Conservation (phyloP, 35 echinoderm and acorn worm genomes). For the Apostichopus japonicus region DNA sequence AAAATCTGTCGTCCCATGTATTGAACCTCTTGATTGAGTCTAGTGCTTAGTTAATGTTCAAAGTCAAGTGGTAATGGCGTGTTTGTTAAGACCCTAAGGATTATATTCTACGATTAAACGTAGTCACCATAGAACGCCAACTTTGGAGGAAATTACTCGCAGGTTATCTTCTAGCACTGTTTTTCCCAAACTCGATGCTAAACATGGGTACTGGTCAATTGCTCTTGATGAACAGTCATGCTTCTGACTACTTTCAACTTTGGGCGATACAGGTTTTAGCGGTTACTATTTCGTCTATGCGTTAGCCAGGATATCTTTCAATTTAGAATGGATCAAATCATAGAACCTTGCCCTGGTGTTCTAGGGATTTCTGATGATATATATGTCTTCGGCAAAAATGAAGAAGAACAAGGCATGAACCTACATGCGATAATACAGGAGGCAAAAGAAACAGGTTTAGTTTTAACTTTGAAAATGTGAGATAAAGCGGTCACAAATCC, state of each 20-base stretch:
- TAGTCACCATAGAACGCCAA: neutral
- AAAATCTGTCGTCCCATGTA: too few species aligned
- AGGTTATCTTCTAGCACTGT: neutral
- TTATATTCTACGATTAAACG: neutral
- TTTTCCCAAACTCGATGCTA: neutral
- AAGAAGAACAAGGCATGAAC: conserved; percentile 60
- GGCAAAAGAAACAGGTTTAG: conserved; percentile 43
- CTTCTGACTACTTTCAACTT: conserved; percentile 60
- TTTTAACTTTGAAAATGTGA: conserved; percentile 62
- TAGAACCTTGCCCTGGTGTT: conserved; percentile 48
- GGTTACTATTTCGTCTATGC: conserved; percentile 52
- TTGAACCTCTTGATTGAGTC: neutral
- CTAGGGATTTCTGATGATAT: conserved; percentile 69
- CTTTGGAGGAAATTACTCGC: neutral
- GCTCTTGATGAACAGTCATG: neutral
- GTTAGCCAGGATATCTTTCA: conserved; percentile 75
- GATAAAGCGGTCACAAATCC: conserved; percentile 31
- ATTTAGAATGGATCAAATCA: conserved; percentile 59
- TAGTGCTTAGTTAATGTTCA: neutral
- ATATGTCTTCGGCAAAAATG: conserved; percentile 17
- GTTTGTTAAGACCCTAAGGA: neutral
- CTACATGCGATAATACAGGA: conserved; percentile 58
- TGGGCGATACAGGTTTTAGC: conserved; percentile 35
- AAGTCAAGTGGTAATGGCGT: neutral
- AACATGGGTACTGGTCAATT: too few species aligned